A percentile compares a stretch with the other conserved stretches of the same genome.
phyloP scores from a whole-genome alignment of 2,797 vertebrate genomes.

The Chlorospingus semifuscus region DNA sequence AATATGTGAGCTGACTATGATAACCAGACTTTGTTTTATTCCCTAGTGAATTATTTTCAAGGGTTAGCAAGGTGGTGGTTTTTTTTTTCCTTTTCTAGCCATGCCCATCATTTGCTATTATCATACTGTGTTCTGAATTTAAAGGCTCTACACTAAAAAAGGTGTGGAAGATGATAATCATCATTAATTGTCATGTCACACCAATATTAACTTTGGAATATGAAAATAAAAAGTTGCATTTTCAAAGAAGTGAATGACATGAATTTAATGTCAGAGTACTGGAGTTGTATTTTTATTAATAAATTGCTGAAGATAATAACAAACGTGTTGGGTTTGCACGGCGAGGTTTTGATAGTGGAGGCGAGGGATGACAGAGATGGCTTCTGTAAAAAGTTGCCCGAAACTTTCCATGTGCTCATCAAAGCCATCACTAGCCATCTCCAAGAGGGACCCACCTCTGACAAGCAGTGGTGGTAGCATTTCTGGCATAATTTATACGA shows the following conservation, averaged over 20 bases:
- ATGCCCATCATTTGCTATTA: neutral
- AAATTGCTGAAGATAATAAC: neutral
- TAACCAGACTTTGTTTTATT: neutral
- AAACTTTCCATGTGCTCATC: neutral
- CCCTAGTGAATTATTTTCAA: neutral
- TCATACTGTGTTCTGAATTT: neutral
- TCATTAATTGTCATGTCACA: neutral
- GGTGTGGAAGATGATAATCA: neutral
- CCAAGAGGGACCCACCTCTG: neutral
- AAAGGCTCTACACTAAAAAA: neutral
- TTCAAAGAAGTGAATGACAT: neutral
- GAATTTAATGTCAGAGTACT: neutral
- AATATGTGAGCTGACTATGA: neutral
- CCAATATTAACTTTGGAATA: neutral
- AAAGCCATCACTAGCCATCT: neutral
- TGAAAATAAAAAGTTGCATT: neutral
- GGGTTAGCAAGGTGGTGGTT: neutral
- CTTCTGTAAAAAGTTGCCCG: neutral
- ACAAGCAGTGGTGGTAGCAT: neutral
- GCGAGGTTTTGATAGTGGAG: neutral
- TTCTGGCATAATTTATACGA: neutral
- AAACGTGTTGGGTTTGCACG: neutral
- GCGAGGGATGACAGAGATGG: neutral
- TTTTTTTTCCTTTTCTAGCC: neutral
- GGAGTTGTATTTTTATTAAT: neutral